Evolutionary conservation across 2,797 vertebrate species (phyloP).

Genomic region (Zalophus californianus): DNA sequence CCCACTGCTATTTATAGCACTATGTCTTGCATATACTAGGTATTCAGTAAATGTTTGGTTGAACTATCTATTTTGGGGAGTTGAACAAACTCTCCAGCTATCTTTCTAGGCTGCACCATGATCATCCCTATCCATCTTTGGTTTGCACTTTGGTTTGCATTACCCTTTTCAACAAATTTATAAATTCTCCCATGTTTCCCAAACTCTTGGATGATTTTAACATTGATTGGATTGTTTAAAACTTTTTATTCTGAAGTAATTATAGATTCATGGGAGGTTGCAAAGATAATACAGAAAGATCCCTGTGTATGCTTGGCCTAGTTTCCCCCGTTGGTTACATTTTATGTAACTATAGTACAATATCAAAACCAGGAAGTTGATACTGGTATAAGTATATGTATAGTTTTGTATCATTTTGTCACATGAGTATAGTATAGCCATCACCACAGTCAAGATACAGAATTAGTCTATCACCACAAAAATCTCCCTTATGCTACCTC

Average conservation of each 20-base stretch:
- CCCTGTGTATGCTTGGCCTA: background rate
- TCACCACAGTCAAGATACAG: background rate
- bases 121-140: background rate
- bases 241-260: conserved; percentile 50
- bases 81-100: background rate
- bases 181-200: background rate
- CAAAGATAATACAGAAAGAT: background rate
- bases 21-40: background rate
- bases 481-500: background rate
- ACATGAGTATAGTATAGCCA: background rate
- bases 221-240: background rate
- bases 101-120: background rate
- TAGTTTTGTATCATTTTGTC: conserved; percentile 34
- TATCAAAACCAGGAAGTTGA: conserved; percentile 4
- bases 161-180: background rate
- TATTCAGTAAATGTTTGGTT: conserved; percentile 33
- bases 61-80: background rate
- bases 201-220: conserved; percentile 51
- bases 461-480: background rate
- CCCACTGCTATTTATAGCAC: background rate
- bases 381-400: background rate
- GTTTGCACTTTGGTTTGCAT: conserved; percentile 4
- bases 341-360: background rate
- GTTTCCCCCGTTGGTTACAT: background rate
- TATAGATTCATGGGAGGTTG: conserved; percentile 8